Conservation (phyloP, 2,888 invertebrate species). For the Mesopsocus fuscifrons region DNA sequence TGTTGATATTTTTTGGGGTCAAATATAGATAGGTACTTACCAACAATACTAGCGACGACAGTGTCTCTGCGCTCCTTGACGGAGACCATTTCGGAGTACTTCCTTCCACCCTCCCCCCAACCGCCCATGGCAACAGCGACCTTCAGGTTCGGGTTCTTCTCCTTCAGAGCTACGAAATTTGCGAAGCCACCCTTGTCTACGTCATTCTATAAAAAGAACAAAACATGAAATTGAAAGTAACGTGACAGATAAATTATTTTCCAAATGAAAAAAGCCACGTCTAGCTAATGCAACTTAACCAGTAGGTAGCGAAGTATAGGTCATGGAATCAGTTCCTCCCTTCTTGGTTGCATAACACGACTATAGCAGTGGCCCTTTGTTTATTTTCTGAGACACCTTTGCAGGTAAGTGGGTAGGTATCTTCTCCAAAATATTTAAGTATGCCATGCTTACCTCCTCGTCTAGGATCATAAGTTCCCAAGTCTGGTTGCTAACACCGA, state of each 20-base stretch:
- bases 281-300: no score
- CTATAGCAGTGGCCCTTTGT: no score
- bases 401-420: neutral
- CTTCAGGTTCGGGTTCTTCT: constrained; percentile 50
- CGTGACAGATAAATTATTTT: neutral
- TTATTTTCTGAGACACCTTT: no score
- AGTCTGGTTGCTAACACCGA: constrained; percentile 59
- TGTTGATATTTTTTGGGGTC: constrained; percentile 1
- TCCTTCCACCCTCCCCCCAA: constrained; percentile 78
- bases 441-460: constrained; percentile 39
- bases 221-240: neutral
- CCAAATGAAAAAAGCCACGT: no score
- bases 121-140: constrained; percentile 70
- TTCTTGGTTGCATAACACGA: no score
- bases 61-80: constrained; percentile 43
- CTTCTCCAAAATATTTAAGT: neutral
- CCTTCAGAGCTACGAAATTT: constrained; percentile 55
- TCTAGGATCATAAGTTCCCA: constrained; percentile 65
- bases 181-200: constrained; percentile 53
- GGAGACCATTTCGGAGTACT: constrained; percentile 67
- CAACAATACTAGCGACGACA: constrained; percentile 57
- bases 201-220: constrained; percentile 37
- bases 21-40: constrained; percentile 26
- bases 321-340: no score
- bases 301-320: no score